A percentile compares a stretch with the other conserved stretches of the same genome.
Evolutionary conservation across 2,113 vertebrate species (phyloP).

Genomic region (Ancistrus triradiatus): DNA sequence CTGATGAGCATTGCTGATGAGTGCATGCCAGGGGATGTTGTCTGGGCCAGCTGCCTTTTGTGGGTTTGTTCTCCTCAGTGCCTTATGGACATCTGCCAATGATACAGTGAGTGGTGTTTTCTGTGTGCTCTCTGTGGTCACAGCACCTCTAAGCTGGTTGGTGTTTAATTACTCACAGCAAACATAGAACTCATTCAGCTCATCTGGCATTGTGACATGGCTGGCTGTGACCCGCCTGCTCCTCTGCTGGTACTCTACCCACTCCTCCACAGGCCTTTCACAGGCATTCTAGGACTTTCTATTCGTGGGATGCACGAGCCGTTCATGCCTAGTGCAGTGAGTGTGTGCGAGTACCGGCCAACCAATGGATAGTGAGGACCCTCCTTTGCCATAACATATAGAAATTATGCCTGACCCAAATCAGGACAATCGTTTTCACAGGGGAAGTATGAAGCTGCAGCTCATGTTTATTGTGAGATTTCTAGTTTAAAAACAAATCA

Average conservation of each 20-base stretch:
- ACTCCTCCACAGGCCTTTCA: too few relatives aligned
- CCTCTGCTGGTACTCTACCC: slow-evolving; percentile 4
- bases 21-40: background rate
- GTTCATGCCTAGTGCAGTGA: too few relatives aligned
- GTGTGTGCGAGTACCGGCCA: too few relatives aligned
- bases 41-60: background rate
- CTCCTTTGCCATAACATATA: too few relatives aligned
- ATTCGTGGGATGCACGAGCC: too few relatives aligned
- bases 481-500: too few relatives aligned
- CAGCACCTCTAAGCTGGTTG: background rate
- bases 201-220: background rate
- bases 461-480: too few relatives aligned
- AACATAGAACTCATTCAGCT: background rate
- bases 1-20: background rate
- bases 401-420: too few relatives aligned
- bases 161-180: background rate
- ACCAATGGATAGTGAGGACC: too few relatives aligned
- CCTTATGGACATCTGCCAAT: background rate
- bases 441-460: too few relatives aligned
- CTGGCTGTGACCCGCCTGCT: background rate
- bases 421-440: too few relatives aligned
- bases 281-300: too few relatives aligned
- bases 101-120: background rate
- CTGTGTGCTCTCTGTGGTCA: background rate
- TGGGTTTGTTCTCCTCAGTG: background rate